Evolutionary conservation across 2,113 vertebrate genomes (phyloP), one percentile per base, ranked within the genome.

Genomic region (Sphaerodactylus townsendi): DNA sequence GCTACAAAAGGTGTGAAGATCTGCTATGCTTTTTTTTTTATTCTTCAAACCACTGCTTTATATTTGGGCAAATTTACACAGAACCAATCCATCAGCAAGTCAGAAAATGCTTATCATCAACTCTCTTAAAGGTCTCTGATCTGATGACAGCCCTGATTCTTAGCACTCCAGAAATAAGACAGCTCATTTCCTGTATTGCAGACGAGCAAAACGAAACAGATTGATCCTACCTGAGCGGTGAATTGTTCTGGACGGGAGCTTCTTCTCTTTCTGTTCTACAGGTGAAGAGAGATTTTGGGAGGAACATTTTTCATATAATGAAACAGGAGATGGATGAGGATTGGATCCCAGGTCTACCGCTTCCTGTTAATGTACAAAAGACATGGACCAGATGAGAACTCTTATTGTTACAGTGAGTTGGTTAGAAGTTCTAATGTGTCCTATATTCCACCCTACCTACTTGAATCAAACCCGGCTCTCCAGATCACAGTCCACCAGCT

Each of bases 281-380:
- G 88, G 88, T 13, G 91, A 94, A 46, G 92, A 92, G 70, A 95
- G 96, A 73, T 95, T 95, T 62, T 71, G 94, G 80, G 95, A 96
- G 1, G n/a, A n/a, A n/a, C 77, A 86, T 76, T 98, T 98, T 25
- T 97, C 95, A 79, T 96, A 98, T 30, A 99, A 94, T 23, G 98
- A 98, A 28, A 97, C 41, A 1, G 98, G 98, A 91, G 97, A 98
- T 91, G 90, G 93, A 92, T 97, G 96, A n/a, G 95, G 95, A 85
- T 92, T 94, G 39, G 95, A 95, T 74, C 93, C 98, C 85, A 97
- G 93, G 77, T 97, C 97, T 83, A 92, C 68, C 66, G 97, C 98
- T 88, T 98, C 98, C 98, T 99, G 83, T 2, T 15, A 72, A 69
- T 21, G 23, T 83, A 68, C 48, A 85, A 92, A 83, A 86, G 83